phyloP scores from a whole-genome alignment of 2,888 invertebrate genomes.

The Cotesia congregata region DNA sequence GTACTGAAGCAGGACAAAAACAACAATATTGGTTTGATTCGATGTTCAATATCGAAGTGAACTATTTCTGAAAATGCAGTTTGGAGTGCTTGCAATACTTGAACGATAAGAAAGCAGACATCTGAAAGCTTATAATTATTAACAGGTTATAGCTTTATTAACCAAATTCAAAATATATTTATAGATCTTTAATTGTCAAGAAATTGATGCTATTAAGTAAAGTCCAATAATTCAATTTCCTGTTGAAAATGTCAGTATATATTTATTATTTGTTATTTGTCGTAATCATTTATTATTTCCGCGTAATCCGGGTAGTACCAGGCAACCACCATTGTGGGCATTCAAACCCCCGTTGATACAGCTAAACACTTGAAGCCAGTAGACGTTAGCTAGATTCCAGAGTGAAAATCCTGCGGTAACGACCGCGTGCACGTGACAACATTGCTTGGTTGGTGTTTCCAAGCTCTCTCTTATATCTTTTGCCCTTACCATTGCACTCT shows the following conservation, averaged over 20 bases:
- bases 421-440: slow-evolving; percentile 44
- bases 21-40: not conserved
- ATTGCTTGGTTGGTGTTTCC: slow-evolving; percentile 24
- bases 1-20: not conserved
- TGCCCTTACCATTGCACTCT: slow-evolving; percentile 8
- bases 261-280: not conserved
- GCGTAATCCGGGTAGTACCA: slow-evolving; percentile 48
- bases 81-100: not conserved
- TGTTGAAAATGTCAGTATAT: not conserved
- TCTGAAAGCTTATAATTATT: not conserved
- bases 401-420: slow-evolving; percentile 47
- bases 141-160: not conserved
- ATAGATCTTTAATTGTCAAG: too few relatives aligned
- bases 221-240: not conserved
- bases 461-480: slow-evolving; percentile 5
- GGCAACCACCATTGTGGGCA: slow-evolving; percentile 26
- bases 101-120: not conserved
- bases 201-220: too few relatives aligned
- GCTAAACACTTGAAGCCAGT: slow-evolving; percentile 20
- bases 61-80: not conserved
- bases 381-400: slow-evolving; percentile 27
- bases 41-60: not conserved
- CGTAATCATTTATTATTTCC: slow-evolving; percentile 41
- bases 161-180: too few relatives aligned
- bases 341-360: slow-evolving; percentile 32